Base-by-base conservation (phyloP, 2,888 invertebrate genomes). In the Siphlonurus alternatus region DNA sequence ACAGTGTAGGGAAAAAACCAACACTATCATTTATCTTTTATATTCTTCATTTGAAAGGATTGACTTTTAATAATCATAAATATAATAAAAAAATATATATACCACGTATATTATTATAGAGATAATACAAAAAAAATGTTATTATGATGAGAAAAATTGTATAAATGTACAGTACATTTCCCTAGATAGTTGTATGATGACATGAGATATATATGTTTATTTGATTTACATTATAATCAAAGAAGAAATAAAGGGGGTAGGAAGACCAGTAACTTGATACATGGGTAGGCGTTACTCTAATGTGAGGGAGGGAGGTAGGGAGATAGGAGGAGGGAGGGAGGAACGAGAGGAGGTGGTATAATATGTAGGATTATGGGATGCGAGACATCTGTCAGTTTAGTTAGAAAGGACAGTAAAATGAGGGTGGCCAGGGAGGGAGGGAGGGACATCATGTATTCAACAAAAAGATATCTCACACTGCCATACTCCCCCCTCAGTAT, bases 361-460 rank as follows among this genome's bases (percentile, higher is more conserved):
- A 38, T 38, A 38, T 38, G 38, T 38, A 38, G 38, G 56, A 56
- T 56, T 56, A 56, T 20, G n/a, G 56, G 56, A 56, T 56, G 56
- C n/a, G 56, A 56, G 56, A 56, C 56, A 56, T n/a, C n/a, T 56
- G 56, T 56, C 56, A 56, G 7, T 56, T 56, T 56, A 56, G 5
- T 20, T 22, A 56, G 22, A 56, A 56, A 56, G 56, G 56, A 56
- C 56, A 56, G 56, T 56, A 38, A 38, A 38, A 38, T 38, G 38
- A 38, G 38, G 38, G 38, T 38, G 38, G 15, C 5, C 7, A 10
- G 5, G 38, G 38, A 38, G n/a, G n/a, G n/a, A n/a, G n/a, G n/a
- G n/a, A n/a, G n/a, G n/a, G n/a, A n/a, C n/a, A n/a, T 10, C 38
- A 5, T 38, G 15, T 15, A 38, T 15, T 38, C 38, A 38, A 38